These are phyloP conservation scores for Micrastur ruficollis DNA, from an alignment of 2,797 vertebrate species.

Conservation along the genomic window DNA sequence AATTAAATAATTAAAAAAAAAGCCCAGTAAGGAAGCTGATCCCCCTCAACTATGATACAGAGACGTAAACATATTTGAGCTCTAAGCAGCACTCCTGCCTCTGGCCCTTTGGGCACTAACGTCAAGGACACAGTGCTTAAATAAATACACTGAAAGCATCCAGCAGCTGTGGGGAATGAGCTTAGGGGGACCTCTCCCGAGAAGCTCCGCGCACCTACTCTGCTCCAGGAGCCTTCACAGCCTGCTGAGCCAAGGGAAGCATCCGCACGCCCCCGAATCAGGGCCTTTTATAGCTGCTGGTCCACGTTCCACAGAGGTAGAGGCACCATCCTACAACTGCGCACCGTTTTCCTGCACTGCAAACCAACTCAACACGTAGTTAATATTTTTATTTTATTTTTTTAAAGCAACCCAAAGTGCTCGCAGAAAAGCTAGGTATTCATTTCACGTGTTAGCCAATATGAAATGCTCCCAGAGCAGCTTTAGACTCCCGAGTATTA, in stretches of 20 bases:
- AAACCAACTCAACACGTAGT: conserved; percentile 29
- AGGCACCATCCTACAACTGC: neutral
- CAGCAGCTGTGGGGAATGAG: neutral
- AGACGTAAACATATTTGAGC: neutral
- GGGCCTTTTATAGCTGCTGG: neutral
- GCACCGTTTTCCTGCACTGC: neutral
- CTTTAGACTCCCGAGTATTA: conserved; percentile 76
- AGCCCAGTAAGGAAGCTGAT: neutral
- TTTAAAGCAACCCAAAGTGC: conserved; percentile 39
- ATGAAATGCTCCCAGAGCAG: conserved; percentile 77
- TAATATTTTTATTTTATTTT: neutral
- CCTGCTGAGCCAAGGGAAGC: neutral
- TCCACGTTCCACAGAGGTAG: neutral
- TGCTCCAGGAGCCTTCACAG: neutral
- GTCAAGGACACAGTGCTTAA: conserved; percentile 23
- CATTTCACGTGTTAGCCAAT: conserved; percentile 65
- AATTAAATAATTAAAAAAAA: neutral
- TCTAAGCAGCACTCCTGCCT: neutral
- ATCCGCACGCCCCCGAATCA: neutral
- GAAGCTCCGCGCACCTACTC: neutral
- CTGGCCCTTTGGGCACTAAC: neutral
- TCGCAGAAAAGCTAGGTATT: conserved; percentile 66
- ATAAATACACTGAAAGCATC: conserved; percentile 9
- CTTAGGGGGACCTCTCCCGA: neutral
- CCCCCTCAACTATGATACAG: neutral